A percentile compares a stretch with the other conserved stretches of the same genome.
Conservation (phyloP, 2,797 vertebrate genomes). For the Florisuga fusca region DNA sequence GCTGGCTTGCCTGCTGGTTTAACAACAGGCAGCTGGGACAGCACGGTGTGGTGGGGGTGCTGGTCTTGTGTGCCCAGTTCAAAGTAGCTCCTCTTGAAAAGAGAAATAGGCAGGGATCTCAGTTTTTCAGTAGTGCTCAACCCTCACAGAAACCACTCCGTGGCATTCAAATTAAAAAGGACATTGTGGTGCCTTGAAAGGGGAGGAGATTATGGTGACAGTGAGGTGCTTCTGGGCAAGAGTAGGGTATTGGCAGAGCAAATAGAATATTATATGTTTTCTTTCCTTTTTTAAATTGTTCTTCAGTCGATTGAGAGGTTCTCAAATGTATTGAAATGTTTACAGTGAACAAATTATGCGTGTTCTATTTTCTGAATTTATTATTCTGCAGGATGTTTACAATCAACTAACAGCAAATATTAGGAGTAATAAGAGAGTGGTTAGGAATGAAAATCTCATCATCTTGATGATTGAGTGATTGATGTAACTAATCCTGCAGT, state of each 20-base stretch:
- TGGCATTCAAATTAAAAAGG: background rate
- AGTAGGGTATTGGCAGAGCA: background rate
- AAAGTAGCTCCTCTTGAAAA: background rate
- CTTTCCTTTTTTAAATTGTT: background rate
- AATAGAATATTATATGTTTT: background rate
- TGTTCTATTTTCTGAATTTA: constrained; percentile 29
- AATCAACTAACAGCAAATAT: constrained; percentile 44
- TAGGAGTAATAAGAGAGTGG: background rate
- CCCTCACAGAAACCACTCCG: background rate
- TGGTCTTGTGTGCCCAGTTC: background rate
- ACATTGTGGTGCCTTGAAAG: background rate
- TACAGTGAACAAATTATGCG: background rate
- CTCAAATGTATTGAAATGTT: background rate
- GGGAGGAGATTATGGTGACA: background rate
- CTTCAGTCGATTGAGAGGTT: background rate
- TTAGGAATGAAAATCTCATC: constrained; percentile 19
- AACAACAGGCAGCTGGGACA: background rate
- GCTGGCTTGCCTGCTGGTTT: background rate
- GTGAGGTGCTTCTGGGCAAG: background rate
- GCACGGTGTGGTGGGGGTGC: rapidly evolving
- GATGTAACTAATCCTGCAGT: background rate
- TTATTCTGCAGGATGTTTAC: constrained; percentile 44
- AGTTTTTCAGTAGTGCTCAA: background rate
- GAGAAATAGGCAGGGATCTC: background rate
- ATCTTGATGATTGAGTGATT: constrained; percentile 11